Base-by-base conservation (phyloP, 1,140 invertebrate species). In the Polypedilum vanderplanki region DNA sequence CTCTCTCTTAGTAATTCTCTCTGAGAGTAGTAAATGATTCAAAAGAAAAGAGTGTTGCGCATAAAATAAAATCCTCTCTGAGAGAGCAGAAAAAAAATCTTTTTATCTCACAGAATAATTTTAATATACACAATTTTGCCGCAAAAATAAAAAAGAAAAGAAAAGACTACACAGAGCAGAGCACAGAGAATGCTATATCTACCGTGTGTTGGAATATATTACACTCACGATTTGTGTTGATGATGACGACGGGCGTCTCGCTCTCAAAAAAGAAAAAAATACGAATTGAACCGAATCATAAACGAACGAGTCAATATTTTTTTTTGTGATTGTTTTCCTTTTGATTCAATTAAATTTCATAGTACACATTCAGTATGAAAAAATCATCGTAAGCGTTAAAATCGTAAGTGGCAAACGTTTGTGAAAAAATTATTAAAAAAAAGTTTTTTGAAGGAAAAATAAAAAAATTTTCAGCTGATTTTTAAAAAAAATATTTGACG, bases 261-360 rank as follows among this genome's bases (percentile, higher is more conserved):
- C 65, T 70, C 65, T 70, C 65, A 70, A 70, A 70, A 70, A 33
- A 33, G 5, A 33, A 33, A 33, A 70, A 70, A 70, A 18, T 20
- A 70, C 65, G 65, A 70, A 70, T 70, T 70, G 65, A 70, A 70
- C 65, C 65, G 65, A 70, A 70, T 70, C 65, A 70, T 70, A 20
- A 70, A 70, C 65, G 65, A 70, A 70, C 65, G 65, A 70, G 65
- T 70, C 65, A 70, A 70, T 70, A 70, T 70, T 70, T 70, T 67
- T 67, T 70, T 70, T 70, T 70, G 65, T 70, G 65, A 70, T 70
- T 70, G 65, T 70, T 70, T 70, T 70, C 65, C 65, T 70, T 33
- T 70, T 70, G 65, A 70, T 70, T 70, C 65, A 70, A 70, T 70
- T 70, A 70, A 70, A 70, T 70, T 70, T 70, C 65, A 70, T 70